Base-by-base conservation (phyloP, 2,113 vertebrate species). In the Ochotona curzoniae region DNA sequence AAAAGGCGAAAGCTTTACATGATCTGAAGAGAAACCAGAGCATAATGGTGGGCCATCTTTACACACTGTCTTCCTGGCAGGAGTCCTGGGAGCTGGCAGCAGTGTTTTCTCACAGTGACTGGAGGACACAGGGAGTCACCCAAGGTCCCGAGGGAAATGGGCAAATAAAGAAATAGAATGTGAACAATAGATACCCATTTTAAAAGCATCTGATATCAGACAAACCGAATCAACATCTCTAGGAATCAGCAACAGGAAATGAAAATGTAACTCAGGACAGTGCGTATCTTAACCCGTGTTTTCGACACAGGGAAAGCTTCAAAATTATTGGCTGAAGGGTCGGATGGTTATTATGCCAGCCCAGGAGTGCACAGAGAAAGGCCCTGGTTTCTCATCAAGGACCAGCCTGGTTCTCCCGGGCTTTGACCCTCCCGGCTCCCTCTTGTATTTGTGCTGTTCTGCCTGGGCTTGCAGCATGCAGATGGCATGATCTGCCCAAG, bases 271-370 rank as follows among this genome's bases (percentile, higher is more conserved):
- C 28, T 67, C 17, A 83, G 12, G 49, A 78, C 21, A 4, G 13
- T 79, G 15, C 32, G 30, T 69, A 47, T 71, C 74, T 61, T 88
- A 71, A 90, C 54, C 7, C 63, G 57, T 5, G 26, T 67, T 86
- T 90, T 67, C 60, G 91, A 74, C 35, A 80, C 35, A 71, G 23
- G 28, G 30, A 61, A 87, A 69, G n/a, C 51, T 90, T 70, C 92
- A 87, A 51, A 80, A 71, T 81, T 51, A 60, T 1, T 61, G 54
- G 28, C 7, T 73, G 66, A 14, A 32, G 85, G 74, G 54, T 76
- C 71, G 11, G 23, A 69, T 7, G 9, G 12, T 60, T 80, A 73
- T 25, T 60, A 23, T 35, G 25, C 64, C 61, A 18, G 63, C 14
- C 13, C 47, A 70, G n/a, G 66, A 26, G 54, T 8, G 18, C 13